These are phyloP conservation scores for Microcaecilia unicolor DNA, from an alignment of 2,797 vertebrate species.

Conservation along the genomic window DNA sequence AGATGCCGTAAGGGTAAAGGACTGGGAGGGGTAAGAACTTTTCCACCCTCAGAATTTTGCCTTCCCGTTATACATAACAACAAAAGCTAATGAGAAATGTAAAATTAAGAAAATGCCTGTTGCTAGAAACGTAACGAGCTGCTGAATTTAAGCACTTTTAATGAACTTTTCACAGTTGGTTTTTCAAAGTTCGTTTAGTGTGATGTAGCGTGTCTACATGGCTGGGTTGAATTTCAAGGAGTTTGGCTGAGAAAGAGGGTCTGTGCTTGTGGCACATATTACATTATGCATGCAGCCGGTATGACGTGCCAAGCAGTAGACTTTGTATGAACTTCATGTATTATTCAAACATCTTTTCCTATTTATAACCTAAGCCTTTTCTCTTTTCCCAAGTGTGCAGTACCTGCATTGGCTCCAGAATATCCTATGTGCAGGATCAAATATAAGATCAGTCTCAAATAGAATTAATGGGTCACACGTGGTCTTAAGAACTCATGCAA, in stretches of 20 bases:
- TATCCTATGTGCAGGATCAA: too few relatives aligned
- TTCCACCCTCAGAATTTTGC: too few relatives aligned
- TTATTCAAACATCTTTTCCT: slow-evolving; percentile 8
- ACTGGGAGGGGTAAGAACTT: neutral
- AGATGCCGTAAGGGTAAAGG: too few relatives aligned
- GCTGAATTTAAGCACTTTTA: slow-evolving; percentile 16
- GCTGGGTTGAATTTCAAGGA: neutral
- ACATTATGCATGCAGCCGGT: slow-evolving; percentile 16
- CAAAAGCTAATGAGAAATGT: too few relatives aligned
- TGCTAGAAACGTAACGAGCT: slow-evolving; percentile 10
- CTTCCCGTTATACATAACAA: too few relatives aligned
- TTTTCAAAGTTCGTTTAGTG: slow-evolving; percentile 23
- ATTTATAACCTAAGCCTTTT: slow-evolving; percentile 4
- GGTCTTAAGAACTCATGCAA: too few relatives aligned
- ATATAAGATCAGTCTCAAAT: too few relatives aligned
- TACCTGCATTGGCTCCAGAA: too few relatives aligned
- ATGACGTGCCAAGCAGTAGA: neutral
- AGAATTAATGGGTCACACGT: too few relatives aligned
- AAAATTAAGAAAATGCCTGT: neutral
- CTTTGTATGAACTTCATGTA: slow-evolving; percentile 4
- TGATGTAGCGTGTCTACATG: slow-evolving; percentile 10
- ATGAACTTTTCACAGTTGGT: slow-evolving; percentile 3
- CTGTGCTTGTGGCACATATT: slow-evolving; percentile 3
- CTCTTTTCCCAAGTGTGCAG: too few relatives aligned
- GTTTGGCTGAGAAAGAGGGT: slow-evolving; percentile 13